Conservation (phyloP, 2,113 vertebrate genomes). For the Hyperopisus bebe region DNA sequence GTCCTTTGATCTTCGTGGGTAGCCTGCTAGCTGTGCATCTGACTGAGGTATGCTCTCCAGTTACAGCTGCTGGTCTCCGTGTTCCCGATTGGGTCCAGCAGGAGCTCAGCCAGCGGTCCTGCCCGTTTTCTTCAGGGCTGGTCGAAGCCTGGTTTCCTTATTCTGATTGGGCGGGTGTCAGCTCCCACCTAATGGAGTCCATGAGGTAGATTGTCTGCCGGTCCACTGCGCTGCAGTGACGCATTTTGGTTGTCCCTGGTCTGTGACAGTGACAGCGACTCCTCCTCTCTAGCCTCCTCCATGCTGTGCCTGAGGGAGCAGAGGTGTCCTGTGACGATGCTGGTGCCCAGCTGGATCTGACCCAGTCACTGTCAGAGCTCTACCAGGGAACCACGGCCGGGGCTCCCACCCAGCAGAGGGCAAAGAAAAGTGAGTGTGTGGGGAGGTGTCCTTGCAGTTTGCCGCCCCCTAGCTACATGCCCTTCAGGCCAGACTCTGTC, state of each 20-base stretch:
- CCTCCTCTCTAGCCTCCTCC: constrained; percentile 64
- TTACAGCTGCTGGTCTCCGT: constrained; percentile 23
- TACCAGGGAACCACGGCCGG: constrained; percentile 68
- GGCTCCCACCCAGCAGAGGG: constrained; percentile 44
- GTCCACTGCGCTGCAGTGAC: not conserved
- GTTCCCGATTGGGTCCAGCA: constrained; percentile 77
- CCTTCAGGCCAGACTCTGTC: not conserved
- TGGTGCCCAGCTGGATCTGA: constrained; percentile 63
- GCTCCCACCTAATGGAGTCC: constrained; percentile 80
- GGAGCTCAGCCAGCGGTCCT: constrained; percentile 58
- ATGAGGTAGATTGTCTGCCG: constrained; percentile 63
- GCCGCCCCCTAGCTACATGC: not conserved
- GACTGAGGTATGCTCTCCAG: constrained; percentile 17
- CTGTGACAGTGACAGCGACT: not conserved
- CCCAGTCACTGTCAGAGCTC: constrained; percentile 64
- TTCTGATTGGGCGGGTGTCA: constrained; percentile 77
- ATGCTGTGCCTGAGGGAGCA: constrained; percentile 52
- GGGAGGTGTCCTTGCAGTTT: not conserved
- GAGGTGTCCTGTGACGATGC: constrained; percentile 41
- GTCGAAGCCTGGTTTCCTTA: constrained; percentile 77
- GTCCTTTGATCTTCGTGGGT: not conserved
- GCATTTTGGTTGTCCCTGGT: not conserved
- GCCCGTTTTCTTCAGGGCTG: constrained; percentile 46
- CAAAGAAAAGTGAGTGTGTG: constrained; percentile 69
- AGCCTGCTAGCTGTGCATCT: not conserved